These are phyloP conservation scores for Ommatoiulus sabulosus DNA, from an alignment of 2,888 invertebrate genomes.

Conservation along the genomic window DNA sequence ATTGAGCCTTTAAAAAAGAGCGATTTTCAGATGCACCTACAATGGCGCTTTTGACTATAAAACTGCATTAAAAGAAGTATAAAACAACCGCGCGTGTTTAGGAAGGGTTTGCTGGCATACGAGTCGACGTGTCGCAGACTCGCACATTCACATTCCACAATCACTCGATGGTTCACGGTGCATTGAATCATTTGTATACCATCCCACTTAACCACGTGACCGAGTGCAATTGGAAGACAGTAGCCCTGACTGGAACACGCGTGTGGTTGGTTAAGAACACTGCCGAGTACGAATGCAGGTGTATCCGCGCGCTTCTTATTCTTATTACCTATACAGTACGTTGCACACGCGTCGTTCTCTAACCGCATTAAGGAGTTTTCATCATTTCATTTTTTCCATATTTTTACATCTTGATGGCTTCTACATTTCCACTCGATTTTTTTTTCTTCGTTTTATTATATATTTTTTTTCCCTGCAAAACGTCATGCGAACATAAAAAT, in stretches of 20 bases:
- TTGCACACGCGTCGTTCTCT: background rate
- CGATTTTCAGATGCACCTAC: conserved; percentile 41
- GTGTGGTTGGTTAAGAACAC: too few species aligned
- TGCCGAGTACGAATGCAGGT: background rate
- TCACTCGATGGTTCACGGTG: background rate
- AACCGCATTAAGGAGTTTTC: conserved; percentile 14
- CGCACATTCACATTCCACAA: background rate
- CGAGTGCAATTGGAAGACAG: background rate
- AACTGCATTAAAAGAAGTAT: conserved; percentile 34
- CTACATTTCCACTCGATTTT: conserved; percentile 31
- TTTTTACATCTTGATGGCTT: conserved; percentile 38
- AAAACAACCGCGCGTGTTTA: conserved; percentile 25
- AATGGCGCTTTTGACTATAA: conserved; percentile 42
- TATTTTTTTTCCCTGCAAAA: background rate
- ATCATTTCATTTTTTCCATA: conserved; percentile 41
- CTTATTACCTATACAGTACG: background rate
- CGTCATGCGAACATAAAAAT: conserved; percentile 42
- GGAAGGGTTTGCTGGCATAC: background rate
- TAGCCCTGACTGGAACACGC: too few species aligned
- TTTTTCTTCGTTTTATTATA: background rate
- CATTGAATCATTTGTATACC: background rate
- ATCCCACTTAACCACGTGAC: background rate
- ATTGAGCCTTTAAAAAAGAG: conserved; percentile 35
- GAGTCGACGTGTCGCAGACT: background rate
- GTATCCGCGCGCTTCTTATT: background rate